These are phyloP conservation scores for Hydrotaea diabolus DNA, from an alignment of 2,888 invertebrate species.

Conservation along the genomic window DNA sequence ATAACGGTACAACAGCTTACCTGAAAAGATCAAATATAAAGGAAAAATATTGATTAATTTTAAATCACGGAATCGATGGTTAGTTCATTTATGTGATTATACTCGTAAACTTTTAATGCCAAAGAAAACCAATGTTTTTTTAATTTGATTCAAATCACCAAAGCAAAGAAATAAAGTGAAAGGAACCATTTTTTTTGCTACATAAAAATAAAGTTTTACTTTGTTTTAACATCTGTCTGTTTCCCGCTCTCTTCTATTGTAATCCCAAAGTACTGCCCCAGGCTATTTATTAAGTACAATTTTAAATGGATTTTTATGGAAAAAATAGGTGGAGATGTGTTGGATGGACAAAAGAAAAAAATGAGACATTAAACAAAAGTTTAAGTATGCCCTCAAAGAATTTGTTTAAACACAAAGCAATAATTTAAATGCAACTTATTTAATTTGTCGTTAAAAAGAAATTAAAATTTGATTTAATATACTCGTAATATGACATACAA, in stretches of 20 bases:
- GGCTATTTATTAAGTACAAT: background rate
- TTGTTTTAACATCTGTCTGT: too few species aligned
- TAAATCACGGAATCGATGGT: too few species aligned
- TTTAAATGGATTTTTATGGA: conserved; percentile 33
- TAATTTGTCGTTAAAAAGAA: too few species aligned
- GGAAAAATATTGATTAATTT: background rate
- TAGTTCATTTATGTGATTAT: too few species aligned
- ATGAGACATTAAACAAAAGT: background rate
- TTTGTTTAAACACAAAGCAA: background rate
- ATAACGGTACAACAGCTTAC: background rate
- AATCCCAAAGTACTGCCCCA: background rate
- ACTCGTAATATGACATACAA: too few species aligned
- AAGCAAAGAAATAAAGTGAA: background rate
- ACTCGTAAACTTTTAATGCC: background rate
- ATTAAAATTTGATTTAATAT: too few species aligned
- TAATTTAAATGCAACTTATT: too few species aligned
- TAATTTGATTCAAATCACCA: background rate
- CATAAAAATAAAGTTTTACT: too few species aligned
- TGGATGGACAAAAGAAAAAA: background rate
- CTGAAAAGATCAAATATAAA: background rate
- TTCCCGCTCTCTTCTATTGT: background rate
- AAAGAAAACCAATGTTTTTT: background rate
- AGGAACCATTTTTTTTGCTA: background rate
- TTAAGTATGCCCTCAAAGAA: conserved; percentile 37
- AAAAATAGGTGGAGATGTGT: too few species aligned